These are phyloP conservation scores for Tetramorium bicarinatum DNA, from an alignment of 2,888 invertebrate species.

Conservation along the genomic window DNA sequence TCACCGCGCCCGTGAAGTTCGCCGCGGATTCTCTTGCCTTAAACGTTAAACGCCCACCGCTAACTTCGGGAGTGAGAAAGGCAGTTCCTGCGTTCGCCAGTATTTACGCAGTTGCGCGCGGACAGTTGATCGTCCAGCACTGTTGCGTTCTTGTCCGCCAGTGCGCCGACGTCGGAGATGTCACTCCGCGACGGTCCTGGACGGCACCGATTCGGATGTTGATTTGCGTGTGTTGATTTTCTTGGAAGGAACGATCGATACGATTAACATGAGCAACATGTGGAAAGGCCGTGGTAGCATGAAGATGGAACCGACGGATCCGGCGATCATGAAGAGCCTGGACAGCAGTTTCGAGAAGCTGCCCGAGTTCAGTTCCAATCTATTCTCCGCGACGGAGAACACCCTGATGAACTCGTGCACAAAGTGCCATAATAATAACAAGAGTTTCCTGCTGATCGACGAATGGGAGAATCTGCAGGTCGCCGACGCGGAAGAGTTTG, in stretches of 20 bases:
- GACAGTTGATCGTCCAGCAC: too few relatives aligned
- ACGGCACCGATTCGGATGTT: neutral
- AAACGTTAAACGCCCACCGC: neutral
- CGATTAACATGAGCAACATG: slow-evolving; percentile 57
- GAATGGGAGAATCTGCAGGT: slow-evolving; percentile 89
- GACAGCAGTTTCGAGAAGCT: slow-evolving; percentile 68
- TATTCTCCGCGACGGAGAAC: slow-evolving; percentile 52
- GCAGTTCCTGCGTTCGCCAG: neutral
- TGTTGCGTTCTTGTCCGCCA: neutral
- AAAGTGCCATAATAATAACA: slow-evolving; percentile 66
- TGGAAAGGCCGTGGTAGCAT: slow-evolving; percentile 34
- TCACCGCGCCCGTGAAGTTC: neutral
- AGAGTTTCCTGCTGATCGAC: slow-evolving; percentile 89
- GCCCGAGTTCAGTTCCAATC: slow-evolving; percentile 58
- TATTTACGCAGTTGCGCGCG: slow-evolving; percentile 22
- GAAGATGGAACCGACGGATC: slow-evolving; percentile 59
- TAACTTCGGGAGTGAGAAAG: neutral
- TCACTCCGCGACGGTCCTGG: neutral
- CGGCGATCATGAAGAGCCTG: slow-evolving; percentile 85
- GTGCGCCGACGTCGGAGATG: neutral
- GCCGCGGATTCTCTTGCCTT: neutral
- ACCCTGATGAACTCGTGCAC: neutral
- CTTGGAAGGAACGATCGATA: neutral
- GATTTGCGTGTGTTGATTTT: neutral
- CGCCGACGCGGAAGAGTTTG: slow-evolving; percentile 87